Conservation (phyloP, 2,888 invertebrate genomes). For the Xanthia icteritia region DNA sequence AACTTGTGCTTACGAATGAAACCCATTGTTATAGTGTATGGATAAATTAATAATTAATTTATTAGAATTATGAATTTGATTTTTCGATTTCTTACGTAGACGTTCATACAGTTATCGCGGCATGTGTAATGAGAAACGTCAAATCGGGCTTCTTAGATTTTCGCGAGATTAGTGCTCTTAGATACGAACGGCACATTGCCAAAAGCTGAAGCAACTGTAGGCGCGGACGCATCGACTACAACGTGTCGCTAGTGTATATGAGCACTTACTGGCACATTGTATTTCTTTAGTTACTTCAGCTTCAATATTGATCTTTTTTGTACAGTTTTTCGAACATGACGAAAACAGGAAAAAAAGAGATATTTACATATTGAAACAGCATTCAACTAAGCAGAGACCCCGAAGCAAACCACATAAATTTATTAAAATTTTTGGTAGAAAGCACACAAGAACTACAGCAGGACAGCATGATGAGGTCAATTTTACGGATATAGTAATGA, state of each 20-base stretch:
- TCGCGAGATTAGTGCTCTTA: too few relatives aligned
- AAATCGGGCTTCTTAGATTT: too few relatives aligned
- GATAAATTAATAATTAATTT: too few relatives aligned
- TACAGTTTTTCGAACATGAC: conserved; percentile 54
- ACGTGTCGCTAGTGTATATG: not conserved
- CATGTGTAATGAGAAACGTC: too few relatives aligned
- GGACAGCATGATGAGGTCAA: conserved; percentile 51
- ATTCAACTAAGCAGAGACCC: conserved; percentile 5
- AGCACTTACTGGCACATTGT: not conserved
- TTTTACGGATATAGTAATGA: conserved; percentile 29
- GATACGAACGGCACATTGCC: not conserved
- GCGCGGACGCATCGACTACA: not conserved
- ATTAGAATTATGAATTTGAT: too few relatives aligned
- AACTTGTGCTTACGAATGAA: too few relatives aligned
- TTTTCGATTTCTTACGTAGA: too few relatives aligned
- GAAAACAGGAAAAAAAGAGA: conserved; percentile 59
- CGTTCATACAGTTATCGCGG: too few relatives aligned
- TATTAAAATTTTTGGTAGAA: conserved; percentile 67
- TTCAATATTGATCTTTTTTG: not conserved
- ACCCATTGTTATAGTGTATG: too few relatives aligned
- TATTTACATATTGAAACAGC: not conserved
- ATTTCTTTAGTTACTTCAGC: not conserved
- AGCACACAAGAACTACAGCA: conserved; percentile 68
- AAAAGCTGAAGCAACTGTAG: too few relatives aligned
- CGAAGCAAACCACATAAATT: conserved; percentile 58